These are phyloP conservation scores for Porites lutea DNA, from an alignment of 64 coral and sea anemone genomes.

Conservation along the genomic window DNA sequence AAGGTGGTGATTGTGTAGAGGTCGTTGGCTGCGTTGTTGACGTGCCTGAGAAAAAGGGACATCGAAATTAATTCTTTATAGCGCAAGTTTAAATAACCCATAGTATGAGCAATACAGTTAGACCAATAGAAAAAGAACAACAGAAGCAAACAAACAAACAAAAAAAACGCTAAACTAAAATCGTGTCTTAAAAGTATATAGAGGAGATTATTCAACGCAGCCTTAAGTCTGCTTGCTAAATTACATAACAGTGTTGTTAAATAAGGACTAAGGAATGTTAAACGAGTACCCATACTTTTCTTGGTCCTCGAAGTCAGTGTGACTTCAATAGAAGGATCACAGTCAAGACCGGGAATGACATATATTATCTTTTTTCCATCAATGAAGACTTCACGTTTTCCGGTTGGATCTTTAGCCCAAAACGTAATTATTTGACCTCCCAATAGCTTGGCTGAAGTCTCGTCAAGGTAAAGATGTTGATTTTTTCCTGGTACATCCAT, in stretches of 20 bases:
- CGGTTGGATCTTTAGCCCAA: constrained; percentile 24
- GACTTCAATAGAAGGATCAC: background rate
- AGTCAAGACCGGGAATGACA: constrained; percentile 18
- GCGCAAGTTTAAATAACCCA: too few species aligned
- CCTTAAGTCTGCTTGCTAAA: too few species aligned
- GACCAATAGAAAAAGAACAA: too few species aligned
- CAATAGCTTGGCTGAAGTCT: background rate
- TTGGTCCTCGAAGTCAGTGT: constrained; percentile 42
- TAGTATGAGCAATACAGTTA: too few species aligned
- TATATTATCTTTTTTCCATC: constrained; percentile 29
- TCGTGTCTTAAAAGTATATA: too few species aligned
- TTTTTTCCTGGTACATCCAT: background rate
- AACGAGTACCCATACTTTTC: constrained; percentile 3
- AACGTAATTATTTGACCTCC: constrained; percentile 8
- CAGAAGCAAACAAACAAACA: too few species aligned
- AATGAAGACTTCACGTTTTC: constrained; percentile 2
- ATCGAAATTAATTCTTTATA: too few species aligned
- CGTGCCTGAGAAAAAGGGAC: background rate
- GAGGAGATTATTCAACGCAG: too few species aligned
- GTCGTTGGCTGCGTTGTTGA: constrained; percentile 8
- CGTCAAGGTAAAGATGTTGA: background rate
- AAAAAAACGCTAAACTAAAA: too few species aligned
- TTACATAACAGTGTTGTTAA: too few species aligned
- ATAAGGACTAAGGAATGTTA: too few species aligned
- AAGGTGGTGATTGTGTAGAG: background rate